phyloP scores from a whole-genome alignment of 2,888 invertebrate genomes.

The Apotomis turbidana region DNA sequence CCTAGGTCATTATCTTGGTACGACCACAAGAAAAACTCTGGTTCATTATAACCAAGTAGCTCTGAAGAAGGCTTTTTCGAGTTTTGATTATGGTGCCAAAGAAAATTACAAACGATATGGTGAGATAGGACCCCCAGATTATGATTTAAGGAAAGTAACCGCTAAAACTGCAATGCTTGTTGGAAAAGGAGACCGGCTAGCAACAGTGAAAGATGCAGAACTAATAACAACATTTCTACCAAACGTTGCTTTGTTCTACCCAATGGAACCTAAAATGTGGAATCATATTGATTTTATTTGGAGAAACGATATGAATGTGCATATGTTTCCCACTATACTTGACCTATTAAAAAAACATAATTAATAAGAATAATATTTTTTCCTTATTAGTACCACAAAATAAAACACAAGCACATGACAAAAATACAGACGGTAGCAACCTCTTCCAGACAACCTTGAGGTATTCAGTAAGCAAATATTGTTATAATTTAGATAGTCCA shows the following conservation, averaged over 20 bases:
- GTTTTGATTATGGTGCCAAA: constrained; percentile 38
- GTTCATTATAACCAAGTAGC: constrained; percentile 52
- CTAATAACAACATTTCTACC: constrained; percentile 31
- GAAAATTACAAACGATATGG: constrained; percentile 23
- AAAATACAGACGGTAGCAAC: no score
- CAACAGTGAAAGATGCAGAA: constrained; percentile 38
- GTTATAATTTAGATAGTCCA: no score
- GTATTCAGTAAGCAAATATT: no score
- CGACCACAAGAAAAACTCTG: constrained; percentile 53
- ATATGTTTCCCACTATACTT: constrained; percentile 29
- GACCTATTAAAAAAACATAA: constrained; percentile 17
- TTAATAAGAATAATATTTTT: neutral
- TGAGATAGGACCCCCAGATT: constrained; percentile 45
- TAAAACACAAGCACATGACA: no score
- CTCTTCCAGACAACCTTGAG: no score
- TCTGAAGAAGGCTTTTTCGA: constrained; percentile 45
- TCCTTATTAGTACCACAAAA: no score
- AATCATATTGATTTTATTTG: constrained; percentile 41
- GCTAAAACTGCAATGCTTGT: constrained; percentile 45
- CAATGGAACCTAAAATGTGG: constrained; percentile 31
- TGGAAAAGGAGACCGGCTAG: constrained; percentile 37
- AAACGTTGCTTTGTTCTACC: constrained; percentile 32
- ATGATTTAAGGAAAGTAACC: constrained; percentile 50
- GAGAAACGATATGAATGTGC: constrained; percentile 29
- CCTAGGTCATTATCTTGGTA: constrained; percentile 49